phyloP scores from a whole-genome alignment of 2,888 invertebrate species.

The Napeogenes sylphis region DNA sequence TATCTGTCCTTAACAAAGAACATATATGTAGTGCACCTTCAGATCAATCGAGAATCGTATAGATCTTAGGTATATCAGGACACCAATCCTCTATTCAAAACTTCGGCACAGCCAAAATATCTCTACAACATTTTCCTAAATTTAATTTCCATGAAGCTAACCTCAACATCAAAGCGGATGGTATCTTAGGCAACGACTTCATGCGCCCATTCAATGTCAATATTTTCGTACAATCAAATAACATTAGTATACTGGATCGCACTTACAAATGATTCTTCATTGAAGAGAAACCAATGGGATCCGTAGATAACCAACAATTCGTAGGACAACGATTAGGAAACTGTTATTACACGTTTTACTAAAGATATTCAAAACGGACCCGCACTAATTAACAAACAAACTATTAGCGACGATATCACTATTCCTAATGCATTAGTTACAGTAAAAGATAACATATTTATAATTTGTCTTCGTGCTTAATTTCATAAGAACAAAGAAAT shows the following conservation, averaged over 20 bases:
- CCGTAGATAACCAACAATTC: conserved; percentile 21
- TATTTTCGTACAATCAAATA: conserved; percentile 37
- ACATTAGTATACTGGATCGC: conserved; percentile 32
- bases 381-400: conserved; percentile 34
- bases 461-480: too few relatives aligned
- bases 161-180: conserved; percentile 34
- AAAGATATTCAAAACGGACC: conserved; percentile 24
- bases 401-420: conserved; percentile 26
- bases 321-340: conserved; percentile 32
- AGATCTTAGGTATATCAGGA: conserved; percentile 37
- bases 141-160: conserved; percentile 36
- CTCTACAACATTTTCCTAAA: conserved; percentile 33
- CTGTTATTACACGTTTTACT: conserved; percentile 33
- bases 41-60: conserved; percentile 30
- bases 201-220: conserved; percentile 37
- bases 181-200: conserved; percentile 40
- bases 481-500: too few relatives aligned
- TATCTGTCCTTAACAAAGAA: too few relatives aligned
- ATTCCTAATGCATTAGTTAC: conserved; percentile 34
- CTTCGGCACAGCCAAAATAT: conserved; percentile 32
- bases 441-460: conserved; percentile 28
- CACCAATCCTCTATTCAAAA: conserved; percentile 28
- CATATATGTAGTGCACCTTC: conserved; percentile 30
- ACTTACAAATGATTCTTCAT: conserved; percentile 32
- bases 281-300: conserved; percentile 17